These are phyloP conservation scores for Hofmannophila pseudospretella DNA, from an alignment of 2,888 invertebrate genomes.

Conservation along the genomic window DNA sequence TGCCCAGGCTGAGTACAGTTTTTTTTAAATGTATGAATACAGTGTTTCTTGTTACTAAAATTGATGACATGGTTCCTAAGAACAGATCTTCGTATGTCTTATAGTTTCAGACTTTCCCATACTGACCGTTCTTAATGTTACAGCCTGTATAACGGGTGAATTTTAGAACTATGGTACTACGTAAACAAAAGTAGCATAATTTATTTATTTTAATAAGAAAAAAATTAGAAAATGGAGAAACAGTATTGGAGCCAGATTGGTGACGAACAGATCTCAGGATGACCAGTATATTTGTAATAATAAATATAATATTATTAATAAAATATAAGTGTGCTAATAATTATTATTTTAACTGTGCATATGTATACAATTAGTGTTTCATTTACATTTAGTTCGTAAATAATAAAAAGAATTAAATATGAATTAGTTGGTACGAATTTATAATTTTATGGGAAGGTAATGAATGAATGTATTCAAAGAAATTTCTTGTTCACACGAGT, in stretches of 20 bases:
- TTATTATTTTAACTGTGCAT: conserved; percentile 51
- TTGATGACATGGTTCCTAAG: no score
- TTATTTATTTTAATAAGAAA: conserved; percentile 8
- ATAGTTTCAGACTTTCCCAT: no score
- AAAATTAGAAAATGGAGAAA: conserved; percentile 28
- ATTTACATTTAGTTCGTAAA: conserved; percentile 14
- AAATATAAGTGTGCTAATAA: conserved; percentile 39
- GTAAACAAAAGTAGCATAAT: background rate
- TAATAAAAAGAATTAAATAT: conserved; percentile 37
- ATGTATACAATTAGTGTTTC: conserved; percentile 29
- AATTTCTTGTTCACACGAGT: no score
- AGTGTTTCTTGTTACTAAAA: no score
- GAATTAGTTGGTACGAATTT: conserved; percentile 64
- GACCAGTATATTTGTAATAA: conserved; percentile 62
- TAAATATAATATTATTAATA: conserved; percentile 21
- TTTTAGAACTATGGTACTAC: no score
- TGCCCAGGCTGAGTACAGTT: no score
- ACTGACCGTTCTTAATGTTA: no score
- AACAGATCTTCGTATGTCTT: no score
- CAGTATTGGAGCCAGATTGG: conserved; percentile 61
- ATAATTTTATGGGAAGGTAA: conserved; percentile 45
- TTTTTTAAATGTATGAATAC: no score
- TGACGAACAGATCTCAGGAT: conserved; percentile 69
- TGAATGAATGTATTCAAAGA: no score
- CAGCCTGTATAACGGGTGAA: no score